Evolutionary conservation across 53 echinoderm and acorn worm species (phyloP), one percentile per base, ranked within the genome.

Genomic region (Temnopleurus reevesii): DNA sequence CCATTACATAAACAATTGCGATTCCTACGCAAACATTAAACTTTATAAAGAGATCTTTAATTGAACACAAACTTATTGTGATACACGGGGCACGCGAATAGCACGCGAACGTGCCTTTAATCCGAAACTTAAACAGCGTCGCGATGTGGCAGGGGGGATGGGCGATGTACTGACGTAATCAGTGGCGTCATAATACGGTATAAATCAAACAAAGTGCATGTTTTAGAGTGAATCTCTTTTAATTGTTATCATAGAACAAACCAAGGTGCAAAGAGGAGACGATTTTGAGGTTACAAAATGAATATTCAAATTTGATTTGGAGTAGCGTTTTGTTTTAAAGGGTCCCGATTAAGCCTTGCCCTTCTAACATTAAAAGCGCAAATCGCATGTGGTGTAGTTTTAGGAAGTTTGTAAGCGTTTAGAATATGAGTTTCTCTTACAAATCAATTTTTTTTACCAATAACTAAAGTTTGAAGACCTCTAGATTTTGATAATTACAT

Each of bases 121-220:
- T 55, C 83, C 80, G 0, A 49, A 51, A 47, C 49, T 28, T 29
- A 80, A 24, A 80, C 46, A 30, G 3, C 12, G 80, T 24, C 5
- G 24, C 19, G 47, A 13, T 47, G 80, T 12, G 46, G 51, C 47
- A 9, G 26, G 13, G 60, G 10, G 25, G 17, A 45, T 29, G 46
- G 24, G 83, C 55, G 36, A 83, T 4, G 8, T 28, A n/a, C 36
- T 83, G 83, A 83, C 83, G 83, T 83, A 83, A 54, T 77, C 18
- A 23, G 36, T 35, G 29, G 19, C 83, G 83, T 83, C 83, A 83
- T 83, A 83, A 83, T 18, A 30, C 8, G 38, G 5, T 21, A 33
- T 46, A 56, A 55, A 47, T 47, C 49, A 79, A 49, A 79, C 49
- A 71, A 8, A 71, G 7, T 71, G 71, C 41, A 6, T 71, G 71